Evolutionary conservation across 1,140 invertebrate genomes (phyloP), one percentile per base, ranked within the genome.

Genomic region (Bombyx mori): DNA sequence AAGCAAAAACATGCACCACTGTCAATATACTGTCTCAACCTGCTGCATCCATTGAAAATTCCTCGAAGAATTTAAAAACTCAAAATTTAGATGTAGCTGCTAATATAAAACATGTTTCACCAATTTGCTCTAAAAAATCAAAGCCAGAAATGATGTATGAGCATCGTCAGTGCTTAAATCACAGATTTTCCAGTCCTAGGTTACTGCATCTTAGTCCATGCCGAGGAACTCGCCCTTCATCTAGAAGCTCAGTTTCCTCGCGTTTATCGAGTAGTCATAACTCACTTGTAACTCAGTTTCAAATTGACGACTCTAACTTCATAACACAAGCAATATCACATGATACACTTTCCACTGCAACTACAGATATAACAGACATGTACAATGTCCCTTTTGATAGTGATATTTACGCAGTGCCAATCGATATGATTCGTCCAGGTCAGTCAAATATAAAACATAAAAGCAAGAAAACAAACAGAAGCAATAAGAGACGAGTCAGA

Each of bases 281-380:
- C 69, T 95, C 93, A 1, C 90, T 95, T 56, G 90, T 92, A 45
- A 92, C 92, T 5, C 91, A 94, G 44, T 92, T 93, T 5, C 92
- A 92, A 76, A 92, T 89, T 0, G 94, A 96, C 63, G 94, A 95
- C 71, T 95, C 94, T 6, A 94, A 91, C 63, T 96, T 96, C 69
- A 96, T 96, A 53, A 95, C 94, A 1, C 94, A 94, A 68, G 94
- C 94, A 12, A 94, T 95, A 89, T 95, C 94, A 0, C 94, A 95
- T 65, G 94, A 95, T 68, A 92, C 93, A 0, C 78, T 95, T 8
- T 90, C 90, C 0, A 89, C 90, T 18, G 87, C 89, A 55, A 91
- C 91, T 6, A 91, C 90, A 62, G 92, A 93, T 62, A 94, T 94
- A 42, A 93, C 92, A 42, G 94, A 95, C 72, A 92, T 95, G 88